phyloP scores from a whole-genome alignment of 2,888 invertebrate genomes.

The Cosmia trapezina region DNA sequence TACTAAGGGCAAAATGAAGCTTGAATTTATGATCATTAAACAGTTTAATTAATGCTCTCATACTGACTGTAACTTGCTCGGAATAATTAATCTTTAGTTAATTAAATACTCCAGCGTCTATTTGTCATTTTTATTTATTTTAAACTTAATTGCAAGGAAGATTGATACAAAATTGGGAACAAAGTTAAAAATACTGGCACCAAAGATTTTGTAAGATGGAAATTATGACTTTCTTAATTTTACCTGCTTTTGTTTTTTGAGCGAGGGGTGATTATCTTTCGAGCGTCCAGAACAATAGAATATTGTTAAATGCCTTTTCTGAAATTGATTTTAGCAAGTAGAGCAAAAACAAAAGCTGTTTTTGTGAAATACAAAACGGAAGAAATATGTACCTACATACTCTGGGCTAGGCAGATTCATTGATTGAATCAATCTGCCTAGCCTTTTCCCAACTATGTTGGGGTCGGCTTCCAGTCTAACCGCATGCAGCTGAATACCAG shows the following conservation, averaged over 20 bases:
- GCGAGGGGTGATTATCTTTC: background rate
- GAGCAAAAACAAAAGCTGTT: background rate
- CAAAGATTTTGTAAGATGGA: constrained; percentile 3
- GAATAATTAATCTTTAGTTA: constrained; percentile 46
- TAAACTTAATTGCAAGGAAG: constrained; percentile 4
- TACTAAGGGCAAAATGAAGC: constrained; percentile 33
- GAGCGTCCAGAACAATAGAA: background rate
- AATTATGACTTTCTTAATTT: background rate
- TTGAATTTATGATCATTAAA: constrained; percentile 46
- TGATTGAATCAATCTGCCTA: too few relatives aligned
- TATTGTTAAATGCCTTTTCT: background rate
- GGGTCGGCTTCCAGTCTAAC: too few relatives aligned
- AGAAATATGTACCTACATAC: background rate
- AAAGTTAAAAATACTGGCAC: background rate
- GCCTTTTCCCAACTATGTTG: too few relatives aligned
- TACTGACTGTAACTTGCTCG: constrained; percentile 24
- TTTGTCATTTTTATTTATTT: constrained; percentile 39
- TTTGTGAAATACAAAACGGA: too few relatives aligned
- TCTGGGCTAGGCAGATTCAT: too few relatives aligned
- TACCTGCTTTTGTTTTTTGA: background rate
- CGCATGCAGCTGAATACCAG: too few relatives aligned
- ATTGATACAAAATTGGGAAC: background rate
- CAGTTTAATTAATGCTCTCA: constrained; percentile 37
- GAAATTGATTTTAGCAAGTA: background rate
- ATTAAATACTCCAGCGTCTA: constrained; percentile 30